phyloP scores from a whole-genome alignment of 2,113 vertebrate genomes.

The Coryphaenoides rupestris region DNA sequence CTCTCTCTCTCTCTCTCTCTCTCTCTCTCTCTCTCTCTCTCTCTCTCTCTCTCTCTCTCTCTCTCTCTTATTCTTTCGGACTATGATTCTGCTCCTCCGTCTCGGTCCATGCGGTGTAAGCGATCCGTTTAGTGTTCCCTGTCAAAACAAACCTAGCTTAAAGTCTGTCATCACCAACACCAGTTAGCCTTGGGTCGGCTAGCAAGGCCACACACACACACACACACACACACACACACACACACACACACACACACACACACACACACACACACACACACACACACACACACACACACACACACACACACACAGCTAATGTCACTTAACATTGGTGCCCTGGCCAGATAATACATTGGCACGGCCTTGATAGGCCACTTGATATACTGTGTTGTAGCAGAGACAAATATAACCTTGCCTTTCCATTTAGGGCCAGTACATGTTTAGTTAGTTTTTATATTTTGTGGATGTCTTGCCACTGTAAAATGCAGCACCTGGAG shows the following conservation, averaged over 20 bases:
- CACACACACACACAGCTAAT: no score
- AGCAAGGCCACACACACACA: not conserved
- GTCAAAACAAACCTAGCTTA: slow-evolving; percentile 32
- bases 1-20: slow-evolving; percentile 2
- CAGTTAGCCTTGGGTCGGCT: not conserved
- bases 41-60: not conserved
- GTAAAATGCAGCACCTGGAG: no score
- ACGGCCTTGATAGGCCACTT: no score
- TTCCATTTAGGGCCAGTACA: no score
- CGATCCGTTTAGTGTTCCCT: slow-evolving; percentile 23
- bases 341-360: no score
- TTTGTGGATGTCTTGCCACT: no score
- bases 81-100: not conserved
- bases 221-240: not conserved
- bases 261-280: no score
- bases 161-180: slow-evolving; percentile 16
- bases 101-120: slow-evolving; percentile 1
- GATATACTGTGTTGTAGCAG: no score
- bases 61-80: slow-evolving; percentile 17
- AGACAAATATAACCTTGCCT: no score
- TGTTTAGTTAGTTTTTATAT: no score
- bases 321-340: no score
- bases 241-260: not conserved
- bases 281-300: no score
- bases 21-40: slow-evolving; percentile 10